Conservation (phyloP, 2,797 vertebrate genomes). For the Lepus townsendii region DNA sequence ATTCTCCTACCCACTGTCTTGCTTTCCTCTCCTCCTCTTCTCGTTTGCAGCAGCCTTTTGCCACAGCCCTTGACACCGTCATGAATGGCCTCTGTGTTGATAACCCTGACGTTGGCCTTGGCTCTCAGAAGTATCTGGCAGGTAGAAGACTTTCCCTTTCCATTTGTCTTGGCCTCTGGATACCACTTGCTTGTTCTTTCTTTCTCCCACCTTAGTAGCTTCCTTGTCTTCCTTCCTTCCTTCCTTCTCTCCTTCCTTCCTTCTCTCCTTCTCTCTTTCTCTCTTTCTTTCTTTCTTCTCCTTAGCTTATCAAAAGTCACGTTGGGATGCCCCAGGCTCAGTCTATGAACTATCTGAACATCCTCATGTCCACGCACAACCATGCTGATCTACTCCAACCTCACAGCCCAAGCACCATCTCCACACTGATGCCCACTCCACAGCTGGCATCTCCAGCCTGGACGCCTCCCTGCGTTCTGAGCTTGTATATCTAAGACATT, state of each 20-base stretch:
- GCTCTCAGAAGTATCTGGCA: background rate
- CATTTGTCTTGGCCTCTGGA: background rate
- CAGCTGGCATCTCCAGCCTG: background rate
- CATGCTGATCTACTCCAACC: background rate
- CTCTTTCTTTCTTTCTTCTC: background rate
- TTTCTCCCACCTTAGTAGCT: background rate
- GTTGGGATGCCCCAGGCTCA: background rate
- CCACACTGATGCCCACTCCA: background rate
- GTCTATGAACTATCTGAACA: background rate
- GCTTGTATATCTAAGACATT: background rate
- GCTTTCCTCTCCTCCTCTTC: background rate
- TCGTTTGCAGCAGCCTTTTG: background rate
- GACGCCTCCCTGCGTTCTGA: background rate
- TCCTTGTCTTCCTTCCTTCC: background rate
- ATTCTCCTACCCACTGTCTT: background rate
- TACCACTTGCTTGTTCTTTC: background rate
- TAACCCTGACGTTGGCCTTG: rapidly evolving
- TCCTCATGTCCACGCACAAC: background rate
- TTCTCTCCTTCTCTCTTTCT: no score
- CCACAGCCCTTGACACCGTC: background rate
- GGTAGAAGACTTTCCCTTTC: background rate
- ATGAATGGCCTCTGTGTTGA: background rate
- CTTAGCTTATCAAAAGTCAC: background rate
- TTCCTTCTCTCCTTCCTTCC: no score
- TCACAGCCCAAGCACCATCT: background rate